Conservation (phyloP, 2,797 vertebrate genomes). For the Myioborus melanocephalus region DNA sequence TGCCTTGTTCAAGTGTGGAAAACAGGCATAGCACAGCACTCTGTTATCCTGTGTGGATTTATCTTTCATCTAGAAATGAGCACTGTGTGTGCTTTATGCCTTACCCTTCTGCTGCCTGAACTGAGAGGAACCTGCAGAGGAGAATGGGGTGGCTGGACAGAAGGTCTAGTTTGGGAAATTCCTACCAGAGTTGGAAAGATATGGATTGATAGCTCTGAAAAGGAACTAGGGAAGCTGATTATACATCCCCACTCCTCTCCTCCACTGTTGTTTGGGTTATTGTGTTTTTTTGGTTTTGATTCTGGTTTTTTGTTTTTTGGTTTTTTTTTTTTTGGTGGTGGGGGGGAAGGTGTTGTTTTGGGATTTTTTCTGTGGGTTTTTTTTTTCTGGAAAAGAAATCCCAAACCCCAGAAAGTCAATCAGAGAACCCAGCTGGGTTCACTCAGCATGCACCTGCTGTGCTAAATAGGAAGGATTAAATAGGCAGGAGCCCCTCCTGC, state of each 20-base stretch:
- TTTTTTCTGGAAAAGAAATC: neutral
- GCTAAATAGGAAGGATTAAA: neutral
- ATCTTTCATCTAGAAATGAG: neutral
- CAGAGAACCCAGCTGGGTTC: neutral
- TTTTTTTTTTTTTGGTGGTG: no score
- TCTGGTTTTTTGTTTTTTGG: no score
- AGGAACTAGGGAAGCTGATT: neutral
- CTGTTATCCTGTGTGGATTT: neutral
- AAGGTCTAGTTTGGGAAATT: neutral
- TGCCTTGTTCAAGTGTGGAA: neutral
- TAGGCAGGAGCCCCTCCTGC: neutral
- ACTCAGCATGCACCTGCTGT: neutral
- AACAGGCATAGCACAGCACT: neutral
- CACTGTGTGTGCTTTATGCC: neutral
- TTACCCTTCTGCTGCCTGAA: neutral
- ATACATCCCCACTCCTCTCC: accelerated
- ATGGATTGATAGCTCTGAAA: neutral
- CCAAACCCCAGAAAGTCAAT: neutral
- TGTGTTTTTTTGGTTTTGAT: neutral
- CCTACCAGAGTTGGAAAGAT: neutral
- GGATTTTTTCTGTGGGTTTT: neutral
- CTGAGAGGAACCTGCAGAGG: neutral
- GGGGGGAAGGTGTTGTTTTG: neutral
- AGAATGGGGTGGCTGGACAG: neutral
- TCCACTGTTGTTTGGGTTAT: neutral